Evolutionary conservation across 1,140 invertebrate genomes (phyloP).

Genomic region (Palaemon carinicauda): DNA sequence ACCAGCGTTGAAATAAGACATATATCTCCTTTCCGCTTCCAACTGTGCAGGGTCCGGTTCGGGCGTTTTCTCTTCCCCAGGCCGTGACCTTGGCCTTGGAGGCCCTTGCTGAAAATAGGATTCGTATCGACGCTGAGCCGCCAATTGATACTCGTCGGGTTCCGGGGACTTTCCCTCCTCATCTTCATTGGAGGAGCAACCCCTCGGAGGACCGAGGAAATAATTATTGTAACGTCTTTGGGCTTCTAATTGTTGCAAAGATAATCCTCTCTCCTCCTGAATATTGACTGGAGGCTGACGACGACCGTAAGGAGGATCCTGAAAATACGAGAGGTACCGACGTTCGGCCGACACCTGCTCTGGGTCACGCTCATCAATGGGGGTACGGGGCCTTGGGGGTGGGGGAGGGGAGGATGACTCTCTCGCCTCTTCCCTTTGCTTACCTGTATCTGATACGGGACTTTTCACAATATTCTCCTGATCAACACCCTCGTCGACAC

Average conservation of each 20-base stretch:
- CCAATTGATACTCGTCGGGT: conserved; percentile 44
- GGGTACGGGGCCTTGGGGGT: conserved; percentile 56
- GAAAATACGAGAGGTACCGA: conserved; percentile 53
- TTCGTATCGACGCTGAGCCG: conserved; percentile 46
- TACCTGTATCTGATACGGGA: conserved; percentile 22
- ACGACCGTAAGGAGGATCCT: conserved; percentile 39
- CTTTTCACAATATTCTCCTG: conserved; percentile 30
- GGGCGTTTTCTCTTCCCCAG: conserved; percentile 5
- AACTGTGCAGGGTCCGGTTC: conserved; percentile 44
- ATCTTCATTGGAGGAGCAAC: conserved; percentile 29
- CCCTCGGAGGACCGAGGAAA: conserved; percentile 53
- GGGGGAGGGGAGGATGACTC: conserved; percentile 29
- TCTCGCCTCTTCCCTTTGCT: not conserved
- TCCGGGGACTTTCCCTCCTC: not conserved
- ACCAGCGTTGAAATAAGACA: conserved; percentile 50
- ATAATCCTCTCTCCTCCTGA: conserved; percentile 5
- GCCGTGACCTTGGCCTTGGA: conserved; percentile 24
- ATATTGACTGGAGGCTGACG: conserved; percentile 12
- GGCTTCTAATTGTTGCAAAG: conserved; percentile 43
- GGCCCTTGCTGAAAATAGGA: conserved; percentile 51
- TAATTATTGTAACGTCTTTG: conserved; percentile 51
- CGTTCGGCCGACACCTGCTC: conserved; percentile 53
- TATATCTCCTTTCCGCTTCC: conserved; percentile 52
- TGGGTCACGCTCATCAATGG: conserved; percentile 56
- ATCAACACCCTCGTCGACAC: not conserved